Conservation (phyloP, 2,797 vertebrate species). For the Coregonus suidteri region DNA sequence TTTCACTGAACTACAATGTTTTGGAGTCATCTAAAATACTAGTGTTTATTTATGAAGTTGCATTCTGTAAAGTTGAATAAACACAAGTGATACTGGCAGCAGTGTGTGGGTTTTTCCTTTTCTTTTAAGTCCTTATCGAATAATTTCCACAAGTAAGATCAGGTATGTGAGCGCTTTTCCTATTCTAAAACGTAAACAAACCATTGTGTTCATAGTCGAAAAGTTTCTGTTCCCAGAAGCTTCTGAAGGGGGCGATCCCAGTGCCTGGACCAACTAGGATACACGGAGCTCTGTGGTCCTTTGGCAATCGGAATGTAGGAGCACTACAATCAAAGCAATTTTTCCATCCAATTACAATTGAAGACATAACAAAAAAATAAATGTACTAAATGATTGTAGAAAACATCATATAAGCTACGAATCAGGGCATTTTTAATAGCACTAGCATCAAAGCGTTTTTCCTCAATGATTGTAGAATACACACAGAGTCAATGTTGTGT, state of each 20-base stretch:
- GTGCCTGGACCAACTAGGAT: slow-evolving; percentile 95
- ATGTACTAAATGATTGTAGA: not conserved
- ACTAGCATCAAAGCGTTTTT: no score
- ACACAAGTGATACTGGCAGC: no score
- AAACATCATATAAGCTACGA: no score
- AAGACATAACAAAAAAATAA: not conserved
- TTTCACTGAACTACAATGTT: not conserved
- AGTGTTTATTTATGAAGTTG: no score
- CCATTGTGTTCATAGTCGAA: slow-evolving; percentile 90
- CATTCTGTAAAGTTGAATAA: no score
- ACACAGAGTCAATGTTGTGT: no score
- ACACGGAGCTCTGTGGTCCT: slow-evolving; percentile 88
- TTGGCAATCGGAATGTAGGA: slow-evolving; percentile 90
- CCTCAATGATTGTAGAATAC: no score
- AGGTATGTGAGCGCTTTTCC: not conserved
- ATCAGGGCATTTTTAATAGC: no score
- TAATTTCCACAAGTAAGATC: not conserved
- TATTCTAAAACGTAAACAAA: slow-evolving; percentile 40
- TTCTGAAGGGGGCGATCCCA: slow-evolving; percentile 96
- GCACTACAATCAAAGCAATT: slow-evolving; percentile 75
- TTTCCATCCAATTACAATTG: not conserved
- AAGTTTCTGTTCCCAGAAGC: slow-evolving; percentile 96
- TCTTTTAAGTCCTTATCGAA: not conserved
- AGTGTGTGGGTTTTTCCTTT: no score
- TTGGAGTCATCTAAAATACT: no score